Evolutionary conservation across 2,797 vertebrate genomes (phyloP).

Genomic region (Anniella stebbinsi): DNA sequence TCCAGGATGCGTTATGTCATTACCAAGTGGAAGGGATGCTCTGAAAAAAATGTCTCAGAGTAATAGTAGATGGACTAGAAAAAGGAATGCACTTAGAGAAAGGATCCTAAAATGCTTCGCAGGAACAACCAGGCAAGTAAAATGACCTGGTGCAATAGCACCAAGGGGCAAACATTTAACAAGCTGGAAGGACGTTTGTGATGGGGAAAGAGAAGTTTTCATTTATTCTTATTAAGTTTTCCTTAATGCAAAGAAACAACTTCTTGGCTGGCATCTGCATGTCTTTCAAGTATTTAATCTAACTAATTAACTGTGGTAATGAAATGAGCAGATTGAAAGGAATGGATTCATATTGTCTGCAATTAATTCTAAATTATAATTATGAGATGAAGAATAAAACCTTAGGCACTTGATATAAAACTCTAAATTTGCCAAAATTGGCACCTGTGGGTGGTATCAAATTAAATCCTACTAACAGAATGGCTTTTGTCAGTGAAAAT

Average conservation of each 20-base stretch:
- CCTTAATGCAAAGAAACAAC: not conserved
- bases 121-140: not conserved
- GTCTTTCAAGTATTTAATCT: not conserved
- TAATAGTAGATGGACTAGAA: not conserved
- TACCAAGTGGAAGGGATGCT: not conserved
- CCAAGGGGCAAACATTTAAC: not conserved
- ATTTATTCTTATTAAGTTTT: not conserved
- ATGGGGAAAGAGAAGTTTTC: not conserved
- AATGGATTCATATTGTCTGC: not conserved
- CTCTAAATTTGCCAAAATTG: not conserved
- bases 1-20: not conserved
- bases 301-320: slow-evolving; percentile 6
- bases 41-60: not conserved
- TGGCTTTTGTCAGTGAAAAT: not conserved
- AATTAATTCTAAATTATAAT: slow-evolving; percentile 19
- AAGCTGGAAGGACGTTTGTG: not conserved
- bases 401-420: not conserved
- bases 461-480: not conserved
- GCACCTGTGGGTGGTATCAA: not conserved
- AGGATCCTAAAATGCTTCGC: not conserved
- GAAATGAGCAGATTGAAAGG: slow-evolving; percentile 1
- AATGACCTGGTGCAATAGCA: not conserved
- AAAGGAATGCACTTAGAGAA: not conserved
- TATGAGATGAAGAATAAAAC: not conserved
- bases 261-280: not conserved